Evolutionary conservation across 1,140 invertebrate species (phyloP).

Genomic region (Sitodiplosis mosellana): DNA sequence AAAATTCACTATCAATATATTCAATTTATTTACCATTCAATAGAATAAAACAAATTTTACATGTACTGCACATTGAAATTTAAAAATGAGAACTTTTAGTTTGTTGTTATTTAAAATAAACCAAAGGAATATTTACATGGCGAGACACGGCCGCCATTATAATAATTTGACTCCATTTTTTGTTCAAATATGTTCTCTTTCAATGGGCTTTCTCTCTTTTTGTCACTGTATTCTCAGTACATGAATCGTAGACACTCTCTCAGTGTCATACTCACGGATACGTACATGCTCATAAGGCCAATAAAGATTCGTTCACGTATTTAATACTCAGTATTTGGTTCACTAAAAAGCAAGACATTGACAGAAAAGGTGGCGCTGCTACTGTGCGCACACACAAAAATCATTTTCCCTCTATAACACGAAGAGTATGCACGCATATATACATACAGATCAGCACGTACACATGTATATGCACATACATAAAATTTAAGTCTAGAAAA

Average conservation of each 20-base stretch:
- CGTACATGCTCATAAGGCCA: not conserved
- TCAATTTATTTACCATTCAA: not conserved
- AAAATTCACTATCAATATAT: not conserved
- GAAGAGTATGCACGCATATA: no score
- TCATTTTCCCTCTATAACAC: no score
- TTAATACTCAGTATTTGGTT: no score
- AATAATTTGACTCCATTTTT: conserved; percentile 4
- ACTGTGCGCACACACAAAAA: no score
- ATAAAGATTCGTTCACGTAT: no score
- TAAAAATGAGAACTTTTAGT: not conserved
- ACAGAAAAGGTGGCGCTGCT: not conserved
- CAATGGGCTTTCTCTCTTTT: not conserved
- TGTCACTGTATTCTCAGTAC: not conserved
- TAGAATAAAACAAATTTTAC: not conserved
- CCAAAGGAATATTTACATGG: conserved; percentile 4
- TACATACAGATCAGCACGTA: no score
- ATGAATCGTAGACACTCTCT: not conserved
- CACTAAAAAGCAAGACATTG: not conserved
- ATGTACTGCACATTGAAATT: not conserved
- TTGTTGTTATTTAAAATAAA: conserved; percentile 1
- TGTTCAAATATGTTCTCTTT: not conserved
- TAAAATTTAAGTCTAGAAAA: no score
- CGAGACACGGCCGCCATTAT: conserved; percentile 5
- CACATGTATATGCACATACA: no score
- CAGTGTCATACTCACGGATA: not conserved